Evolutionary conservation across 2,888 invertebrate species (phyloP).

Genomic region (Ophioninae sp.): DNA sequence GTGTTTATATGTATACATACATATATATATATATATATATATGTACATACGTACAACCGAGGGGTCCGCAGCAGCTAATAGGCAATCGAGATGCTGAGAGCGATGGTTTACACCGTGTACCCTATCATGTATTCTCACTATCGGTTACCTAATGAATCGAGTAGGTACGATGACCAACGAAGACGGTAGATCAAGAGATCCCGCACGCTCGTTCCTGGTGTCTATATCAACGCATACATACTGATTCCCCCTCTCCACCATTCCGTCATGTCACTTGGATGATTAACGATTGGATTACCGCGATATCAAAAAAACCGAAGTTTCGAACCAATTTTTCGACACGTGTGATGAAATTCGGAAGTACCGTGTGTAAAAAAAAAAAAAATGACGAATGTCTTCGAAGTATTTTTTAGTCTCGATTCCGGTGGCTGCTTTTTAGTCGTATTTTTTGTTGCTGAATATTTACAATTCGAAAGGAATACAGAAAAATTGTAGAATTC

Average conservation of each 20-base stretch:
- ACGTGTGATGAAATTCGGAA: too few relatives aligned
- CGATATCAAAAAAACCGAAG: not conserved
- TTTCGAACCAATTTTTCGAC: not conserved
- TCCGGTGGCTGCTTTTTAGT: too few relatives aligned
- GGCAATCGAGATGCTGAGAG: conserved; percentile 44
- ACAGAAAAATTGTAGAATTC: too few relatives aligned
- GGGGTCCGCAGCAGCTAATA: conserved; percentile 48
- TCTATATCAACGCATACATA: not conserved
- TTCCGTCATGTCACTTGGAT: not conserved
- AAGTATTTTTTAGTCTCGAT: too few relatives aligned
- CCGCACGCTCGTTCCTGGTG: not conserved
- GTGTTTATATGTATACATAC: not conserved
- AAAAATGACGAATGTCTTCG: too few relatives aligned
- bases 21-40: not conserved
- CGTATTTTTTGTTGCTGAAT: too few relatives aligned
- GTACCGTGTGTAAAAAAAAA: too few relatives aligned
- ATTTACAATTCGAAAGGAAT: too few relatives aligned
- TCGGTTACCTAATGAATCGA: conserved; percentile 59
- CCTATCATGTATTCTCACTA: conserved; percentile 56
- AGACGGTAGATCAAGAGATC: conserved; percentile 41
- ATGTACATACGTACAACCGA: conserved; percentile 20
- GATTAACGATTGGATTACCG: not conserved
- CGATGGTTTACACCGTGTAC: conserved; percentile 53
- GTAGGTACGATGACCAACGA: conserved; percentile 36
- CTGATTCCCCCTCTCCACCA: not conserved